Evolutionary conservation across 2,113 vertebrate genomes (phyloP), one percentile per base, ranked within the genome.

Genomic region (Saccopteryx bilineata): DNA sequence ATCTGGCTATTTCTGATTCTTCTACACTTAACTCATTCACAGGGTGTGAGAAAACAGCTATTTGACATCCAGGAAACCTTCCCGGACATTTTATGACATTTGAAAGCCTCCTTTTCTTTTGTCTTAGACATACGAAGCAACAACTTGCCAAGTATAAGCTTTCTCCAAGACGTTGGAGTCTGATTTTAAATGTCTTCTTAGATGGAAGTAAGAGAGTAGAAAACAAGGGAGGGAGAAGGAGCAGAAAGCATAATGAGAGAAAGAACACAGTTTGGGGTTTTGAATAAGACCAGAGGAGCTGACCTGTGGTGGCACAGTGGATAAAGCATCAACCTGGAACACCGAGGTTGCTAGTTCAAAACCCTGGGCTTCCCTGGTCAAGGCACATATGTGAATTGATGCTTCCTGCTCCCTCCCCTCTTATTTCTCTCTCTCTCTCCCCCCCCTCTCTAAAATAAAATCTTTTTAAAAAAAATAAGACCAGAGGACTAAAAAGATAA

Each of bases 1-100:
- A 87, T 95, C 84, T 71, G 61, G 61, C 60, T 92, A 39, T 92
- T 93, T 83, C 95, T 96, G 86, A 95, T 90, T 90, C 71, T 83
- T 96, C 79, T 89, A 94, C 24, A 58, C 75, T 92, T 79, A 74
- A 95, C 84, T 91, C 87, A 92, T 80, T 93, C 48, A 71, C 28
- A 58, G 9, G 14, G 80, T 56, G 52, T 75, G 28, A 91, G 76
- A 52, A 96, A 92, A 95, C 0, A 91, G 56, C 90, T 74, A 82
- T 80, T 83, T 90, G 87, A 93, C 63, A 86, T 79, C 80, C 79
- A 90, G 80, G 58, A 89, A 94, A 19, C 13, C 58, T 87, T 96
- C 92, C 65, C 6, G 46, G 71, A 90, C 39, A 24, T 60, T 96
- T 89, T 78, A 83, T 56, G 58, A 81, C 50, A 90, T 95, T 84